A percentile compares a stretch with the other conserved stretches of the same genome.
Conservation (phyloP, 2,113 vertebrate genomes). For the Semnornis frantzii region DNA sequence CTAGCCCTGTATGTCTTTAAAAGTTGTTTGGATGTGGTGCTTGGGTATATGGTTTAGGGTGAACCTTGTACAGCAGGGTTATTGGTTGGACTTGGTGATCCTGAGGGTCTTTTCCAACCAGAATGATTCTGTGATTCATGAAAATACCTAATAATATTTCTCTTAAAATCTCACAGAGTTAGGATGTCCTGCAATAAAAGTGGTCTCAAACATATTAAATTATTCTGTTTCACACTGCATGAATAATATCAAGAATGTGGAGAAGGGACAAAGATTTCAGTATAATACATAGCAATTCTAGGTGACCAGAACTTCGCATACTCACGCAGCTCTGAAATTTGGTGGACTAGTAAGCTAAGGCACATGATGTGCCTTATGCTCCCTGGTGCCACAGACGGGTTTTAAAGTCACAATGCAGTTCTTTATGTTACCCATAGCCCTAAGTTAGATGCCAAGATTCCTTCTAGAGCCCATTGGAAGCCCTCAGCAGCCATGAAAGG, state of each 20-base stretch:
- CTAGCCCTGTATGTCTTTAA: no score
- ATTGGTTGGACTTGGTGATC: no score
- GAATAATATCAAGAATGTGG: neutral
- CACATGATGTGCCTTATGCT: neutral
- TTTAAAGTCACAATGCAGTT: slow-evolving; percentile 5
- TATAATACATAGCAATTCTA: neutral
- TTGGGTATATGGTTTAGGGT: no score
- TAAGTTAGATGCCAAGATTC: neutral
- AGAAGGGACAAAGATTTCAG: neutral
- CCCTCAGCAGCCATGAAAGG: neutral
- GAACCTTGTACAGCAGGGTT: no score
- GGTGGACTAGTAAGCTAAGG: neutral
- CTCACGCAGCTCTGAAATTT: neutral
- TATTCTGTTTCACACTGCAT: neutral
- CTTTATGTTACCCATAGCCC: neutral
- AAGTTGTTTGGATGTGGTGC: no score
- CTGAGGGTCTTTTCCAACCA: no score
- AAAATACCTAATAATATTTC: neutral
- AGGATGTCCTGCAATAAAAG: neutral
- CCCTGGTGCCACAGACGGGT: neutral
- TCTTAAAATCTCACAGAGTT: neutral
- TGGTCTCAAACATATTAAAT: neutral
- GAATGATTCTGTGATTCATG: neutral
- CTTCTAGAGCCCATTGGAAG: neutral
- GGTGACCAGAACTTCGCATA: neutral